These are phyloP conservation scores for Aphaenogaster floridana DNA, from an alignment of 1,140 invertebrate genomes.

Conservation along the genomic window DNA sequence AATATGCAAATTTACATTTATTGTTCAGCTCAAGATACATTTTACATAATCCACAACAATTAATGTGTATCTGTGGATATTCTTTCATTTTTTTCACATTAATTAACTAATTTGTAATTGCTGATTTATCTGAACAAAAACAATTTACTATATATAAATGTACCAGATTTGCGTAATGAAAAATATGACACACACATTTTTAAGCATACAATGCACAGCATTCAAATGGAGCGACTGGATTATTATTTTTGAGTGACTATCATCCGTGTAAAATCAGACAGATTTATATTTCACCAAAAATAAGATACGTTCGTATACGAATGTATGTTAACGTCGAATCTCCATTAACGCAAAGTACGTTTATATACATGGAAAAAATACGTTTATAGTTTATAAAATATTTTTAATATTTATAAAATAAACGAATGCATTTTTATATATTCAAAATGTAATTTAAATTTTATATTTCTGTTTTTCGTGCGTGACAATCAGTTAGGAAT, in stretches of 20 bases:
- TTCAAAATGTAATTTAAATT: conserved; percentile 6
- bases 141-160: not conserved
- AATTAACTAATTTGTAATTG: not conserved
- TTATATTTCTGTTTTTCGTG: not conserved
- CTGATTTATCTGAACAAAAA: not conserved
- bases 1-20: not conserved
- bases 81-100: not conserved
- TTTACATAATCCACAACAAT: not conserved
- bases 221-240: not conserved
- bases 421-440: not conserved
- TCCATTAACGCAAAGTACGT: not conserved
- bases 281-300: conserved; percentile 13
- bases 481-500: not conserved
- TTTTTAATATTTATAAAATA: not conserved
- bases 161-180: not conserved
- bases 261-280: not conserved
- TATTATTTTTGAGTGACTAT: conserved; percentile 25
- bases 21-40: not conserved
- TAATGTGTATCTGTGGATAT: not conserved
- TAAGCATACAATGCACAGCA: not conserved
- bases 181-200: conserved; percentile 1
- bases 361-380: not conserved
- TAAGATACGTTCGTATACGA: not conserved
- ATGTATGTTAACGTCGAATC: not conserved
- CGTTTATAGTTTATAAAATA: not conserved